A percentile compares a stretch with the other conserved stretches of the same genome.
These are phyloP conservation scores for Esox masquinongy DNA, from an alignment of 2,797 vertebrate genomes.

Conservation along the genomic window DNA sequence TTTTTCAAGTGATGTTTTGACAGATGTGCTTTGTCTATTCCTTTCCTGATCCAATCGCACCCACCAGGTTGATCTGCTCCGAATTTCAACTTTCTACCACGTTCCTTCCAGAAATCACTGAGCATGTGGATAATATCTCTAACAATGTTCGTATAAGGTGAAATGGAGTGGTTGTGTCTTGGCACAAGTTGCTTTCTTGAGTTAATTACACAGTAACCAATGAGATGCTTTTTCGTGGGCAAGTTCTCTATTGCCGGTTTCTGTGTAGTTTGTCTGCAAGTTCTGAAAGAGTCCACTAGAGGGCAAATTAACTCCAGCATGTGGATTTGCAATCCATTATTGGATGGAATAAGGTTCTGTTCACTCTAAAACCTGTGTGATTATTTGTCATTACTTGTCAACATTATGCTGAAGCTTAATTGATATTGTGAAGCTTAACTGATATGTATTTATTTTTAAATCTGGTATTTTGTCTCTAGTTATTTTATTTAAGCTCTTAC, in stretches of 20 bases:
- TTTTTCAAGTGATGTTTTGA: constrained; percentile 15
- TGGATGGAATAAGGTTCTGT: constrained; percentile 51
- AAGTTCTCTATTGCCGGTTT: constrained; percentile 17
- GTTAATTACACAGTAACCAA: constrained; percentile 27
- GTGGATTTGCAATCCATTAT: constrained; percentile 31
- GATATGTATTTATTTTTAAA: too few species aligned
- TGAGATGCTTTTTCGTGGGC: constrained; percentile 20
- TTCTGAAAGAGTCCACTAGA: constrained; percentile 15
- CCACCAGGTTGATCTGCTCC: too few species aligned
- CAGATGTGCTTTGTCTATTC: neutral
- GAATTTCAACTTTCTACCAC: neutral
- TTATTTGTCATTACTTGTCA: neutral
- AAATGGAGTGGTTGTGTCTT: constrained; percentile 18
- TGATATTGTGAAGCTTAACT: neutral
- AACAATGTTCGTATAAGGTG: constrained; percentile 36
- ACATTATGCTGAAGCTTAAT: neutral
- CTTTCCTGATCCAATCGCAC: neutral
- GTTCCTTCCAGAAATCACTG: too few species aligned
- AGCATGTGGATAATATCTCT: constrained; percentile 2
- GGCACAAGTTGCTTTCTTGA: constrained; percentile 37
- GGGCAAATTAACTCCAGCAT: constrained; percentile 25
- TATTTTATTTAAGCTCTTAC: constrained; percentile 24
- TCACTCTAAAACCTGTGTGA: constrained; percentile 17
- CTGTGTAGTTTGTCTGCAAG: constrained; percentile 23
- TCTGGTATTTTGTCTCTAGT: neutral